These are phyloP conservation scores for Pseudorhombus dupliciocellatus DNA, from an alignment of 2,113 vertebrate species.

Conservation along the genomic window DNA sequence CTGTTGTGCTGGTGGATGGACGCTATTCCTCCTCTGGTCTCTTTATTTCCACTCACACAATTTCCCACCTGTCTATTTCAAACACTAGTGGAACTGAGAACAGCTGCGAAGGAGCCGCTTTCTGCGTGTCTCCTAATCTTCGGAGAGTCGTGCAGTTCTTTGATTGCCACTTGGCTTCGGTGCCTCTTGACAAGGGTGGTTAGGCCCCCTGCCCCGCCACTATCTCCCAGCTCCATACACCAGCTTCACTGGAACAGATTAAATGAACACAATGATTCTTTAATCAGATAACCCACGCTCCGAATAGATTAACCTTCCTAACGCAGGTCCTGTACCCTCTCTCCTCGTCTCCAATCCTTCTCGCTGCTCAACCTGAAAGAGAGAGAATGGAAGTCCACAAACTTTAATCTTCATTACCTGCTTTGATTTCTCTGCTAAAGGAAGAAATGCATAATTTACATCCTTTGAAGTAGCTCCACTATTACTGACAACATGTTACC, in stretches of 20 bases:
- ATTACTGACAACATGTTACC: constrained; percentile 87
- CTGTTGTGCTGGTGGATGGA: constrained; percentile 24
- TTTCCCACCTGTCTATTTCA: constrained; percentile 52
- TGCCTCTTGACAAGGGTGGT: constrained; percentile 53
- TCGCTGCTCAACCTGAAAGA: constrained; percentile 54
- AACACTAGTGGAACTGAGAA: constrained; percentile 55
- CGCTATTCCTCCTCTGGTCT: background rate
- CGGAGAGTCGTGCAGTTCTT: constrained; percentile 41
- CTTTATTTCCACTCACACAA: constrained; percentile 29
- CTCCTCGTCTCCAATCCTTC: constrained; percentile 55
- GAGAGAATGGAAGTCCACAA: constrained; percentile 71
- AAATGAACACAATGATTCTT: constrained; percentile 84
- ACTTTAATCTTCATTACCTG: constrained; percentile 86
- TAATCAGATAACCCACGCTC: constrained; percentile 81
- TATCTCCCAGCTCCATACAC: constrained; percentile 74
- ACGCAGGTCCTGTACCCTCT: constrained; percentile 61
- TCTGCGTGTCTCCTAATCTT: constrained; percentile 15
- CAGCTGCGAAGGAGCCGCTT: constrained; percentile 40
- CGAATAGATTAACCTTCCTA: constrained; percentile 84
- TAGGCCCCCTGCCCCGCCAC: constrained; percentile 36
- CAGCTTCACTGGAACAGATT: constrained; percentile 81
- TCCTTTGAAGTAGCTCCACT: constrained; percentile 84
- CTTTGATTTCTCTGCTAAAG: constrained; percentile 86
- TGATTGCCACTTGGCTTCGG: constrained; percentile 62
- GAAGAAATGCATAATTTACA: constrained; percentile 87